Percentiles rank a stretch among this genome's conserved stretches.
phyloP scores from a whole-genome alignment of 2,797 vertebrate species.

The Pipistrellus pipistrellus region DNA sequence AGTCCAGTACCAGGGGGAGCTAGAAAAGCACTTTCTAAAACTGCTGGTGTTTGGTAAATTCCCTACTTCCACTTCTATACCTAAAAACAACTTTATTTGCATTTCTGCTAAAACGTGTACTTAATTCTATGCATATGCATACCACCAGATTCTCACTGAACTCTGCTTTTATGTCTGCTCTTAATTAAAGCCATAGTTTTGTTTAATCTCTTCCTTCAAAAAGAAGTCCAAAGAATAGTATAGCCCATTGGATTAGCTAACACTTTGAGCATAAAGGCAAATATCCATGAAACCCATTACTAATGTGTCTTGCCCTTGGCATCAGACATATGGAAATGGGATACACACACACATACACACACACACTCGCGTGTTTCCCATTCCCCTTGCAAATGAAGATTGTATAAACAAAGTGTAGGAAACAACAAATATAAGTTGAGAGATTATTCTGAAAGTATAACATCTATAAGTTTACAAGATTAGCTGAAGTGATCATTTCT shows the following conservation, averaged over 20 bases:
- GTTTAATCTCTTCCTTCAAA: slow-evolving; percentile 58
- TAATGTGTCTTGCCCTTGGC: background rate
- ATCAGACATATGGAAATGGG: slow-evolving; percentile 8
- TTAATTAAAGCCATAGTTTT: slow-evolving; percentile 63
- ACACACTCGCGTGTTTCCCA: too few species aligned
- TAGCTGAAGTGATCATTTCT: slow-evolving; percentile 4
- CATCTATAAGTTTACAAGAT: background rate
- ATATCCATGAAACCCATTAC: background rate
- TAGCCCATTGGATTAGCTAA: slow-evolving; percentile 14
- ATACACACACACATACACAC: too few species aligned
- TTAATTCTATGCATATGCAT: slow-evolving; percentile 16
- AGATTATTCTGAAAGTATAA: slow-evolving; percentile 1
- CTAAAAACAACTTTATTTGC: slow-evolving; percentile 63
- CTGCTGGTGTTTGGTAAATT: slow-evolving; percentile 50
- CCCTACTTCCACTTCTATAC: slow-evolving; percentile 40
- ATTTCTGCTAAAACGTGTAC: slow-evolving; percentile 59
- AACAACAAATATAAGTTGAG: slow-evolving; percentile 6
- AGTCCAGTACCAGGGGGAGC: slow-evolving; percentile 35
- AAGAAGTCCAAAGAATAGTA: slow-evolving; percentile 28
- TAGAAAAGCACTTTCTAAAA: slow-evolving; percentile 59
- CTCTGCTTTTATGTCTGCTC: slow-evolving; percentile 47
- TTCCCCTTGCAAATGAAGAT: background rate
- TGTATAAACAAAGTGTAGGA: background rate
- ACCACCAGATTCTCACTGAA: background rate
- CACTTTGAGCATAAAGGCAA: background rate